A percentile compares a stretch with the other conserved stretches of the same genome.
Evolutionary conservation across 2,113 vertebrate genomes (phyloP).

Genomic region (Emydocephalus ijimae): DNA sequence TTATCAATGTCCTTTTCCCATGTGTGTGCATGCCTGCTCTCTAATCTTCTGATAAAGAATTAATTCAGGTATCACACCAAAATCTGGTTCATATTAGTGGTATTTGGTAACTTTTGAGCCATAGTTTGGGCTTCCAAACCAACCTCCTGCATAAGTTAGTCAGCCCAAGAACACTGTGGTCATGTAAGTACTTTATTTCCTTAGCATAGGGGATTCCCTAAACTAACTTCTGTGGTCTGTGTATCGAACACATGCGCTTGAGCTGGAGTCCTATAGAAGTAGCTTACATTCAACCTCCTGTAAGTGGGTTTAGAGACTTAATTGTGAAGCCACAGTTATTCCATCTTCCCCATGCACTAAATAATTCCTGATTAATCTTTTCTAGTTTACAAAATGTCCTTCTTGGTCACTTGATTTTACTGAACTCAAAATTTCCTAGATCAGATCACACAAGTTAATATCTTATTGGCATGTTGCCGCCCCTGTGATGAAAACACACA

Average conservation of each 20-base stretch:
- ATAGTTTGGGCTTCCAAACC: background rate
- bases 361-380: background rate
- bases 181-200: background rate
- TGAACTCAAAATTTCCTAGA: background rate
- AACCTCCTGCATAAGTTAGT: background rate
- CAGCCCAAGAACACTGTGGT: background rate
- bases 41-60: background rate
- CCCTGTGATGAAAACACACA: background rate
- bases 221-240: background rate
- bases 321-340: background rate
- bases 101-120: background rate
- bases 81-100: background rate
- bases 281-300: background rate
- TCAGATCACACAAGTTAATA: background rate
- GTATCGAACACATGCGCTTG: background rate
- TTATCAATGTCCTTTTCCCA: background rate
- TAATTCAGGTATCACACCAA: background rate
- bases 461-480: background rate
- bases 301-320: background rate
- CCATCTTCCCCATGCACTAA: background rate
- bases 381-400: background rate
- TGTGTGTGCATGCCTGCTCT: background rate
- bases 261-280: background rate
- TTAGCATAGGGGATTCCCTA: background rate
- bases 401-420: background rate